Conservation (phyloP, 2,113 vertebrate species). For the Micronycteris hirsuta region DNA sequence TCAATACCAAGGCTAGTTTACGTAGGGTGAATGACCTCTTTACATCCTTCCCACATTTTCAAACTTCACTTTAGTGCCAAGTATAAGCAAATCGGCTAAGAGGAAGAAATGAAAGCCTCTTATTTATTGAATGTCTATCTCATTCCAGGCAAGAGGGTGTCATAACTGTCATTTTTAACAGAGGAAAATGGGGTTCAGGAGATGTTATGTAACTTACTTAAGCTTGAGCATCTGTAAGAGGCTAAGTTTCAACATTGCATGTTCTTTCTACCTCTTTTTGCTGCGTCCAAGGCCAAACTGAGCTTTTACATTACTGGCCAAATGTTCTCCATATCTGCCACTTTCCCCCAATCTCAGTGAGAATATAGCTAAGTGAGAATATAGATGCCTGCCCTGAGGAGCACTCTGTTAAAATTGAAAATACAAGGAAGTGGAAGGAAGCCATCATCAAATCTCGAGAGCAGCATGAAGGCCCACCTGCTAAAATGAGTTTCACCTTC, state of each 20-base stretch:
- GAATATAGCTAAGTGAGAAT: not conserved
- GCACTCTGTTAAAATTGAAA: not conserved
- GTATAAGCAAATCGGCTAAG: not conserved
- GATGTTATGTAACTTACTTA: not conserved
- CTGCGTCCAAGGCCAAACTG: not conserved
- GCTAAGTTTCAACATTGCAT: not conserved
- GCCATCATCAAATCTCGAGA: not conserved
- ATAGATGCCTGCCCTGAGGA: not conserved
- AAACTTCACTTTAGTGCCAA: not conserved
- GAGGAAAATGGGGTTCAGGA: not conserved
- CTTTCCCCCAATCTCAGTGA: not conserved
- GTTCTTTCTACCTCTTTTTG: not conserved
- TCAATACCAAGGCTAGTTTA: not conserved
- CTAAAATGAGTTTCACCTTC: not conserved
- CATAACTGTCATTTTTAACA: not conserved
- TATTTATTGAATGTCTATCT: not conserved
- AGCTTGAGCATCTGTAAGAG: not conserved
- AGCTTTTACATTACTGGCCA: not conserved
- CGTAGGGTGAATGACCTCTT: not conserved
- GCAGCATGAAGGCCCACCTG: not conserved
- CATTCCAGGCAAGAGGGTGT: not conserved
- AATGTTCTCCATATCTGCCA: not conserved
- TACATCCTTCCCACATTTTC: not conserved
- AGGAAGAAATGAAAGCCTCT: not conserved
- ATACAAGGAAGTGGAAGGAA: not conserved